These are phyloP conservation scores for Aphrocallistes beatrix DNA, from an alignment of 37 sponge, comb jelly and placozoan genomes.

Conservation along the genomic window DNA sequence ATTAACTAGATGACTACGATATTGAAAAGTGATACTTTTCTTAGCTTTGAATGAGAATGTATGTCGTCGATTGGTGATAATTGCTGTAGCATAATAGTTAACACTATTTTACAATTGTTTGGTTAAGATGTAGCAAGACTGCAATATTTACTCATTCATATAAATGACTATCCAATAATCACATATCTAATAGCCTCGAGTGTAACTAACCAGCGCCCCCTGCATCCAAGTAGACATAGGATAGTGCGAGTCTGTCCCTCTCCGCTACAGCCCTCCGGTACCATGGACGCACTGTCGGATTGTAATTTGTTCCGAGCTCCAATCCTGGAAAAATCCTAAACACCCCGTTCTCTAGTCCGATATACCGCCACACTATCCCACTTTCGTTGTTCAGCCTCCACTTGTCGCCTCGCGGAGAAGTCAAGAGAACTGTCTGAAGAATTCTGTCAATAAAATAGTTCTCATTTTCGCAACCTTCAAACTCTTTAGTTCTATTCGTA, in stretches of 20 bases:
- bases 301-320: neutral
- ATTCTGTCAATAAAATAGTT: neutral
- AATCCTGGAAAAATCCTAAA: neutral
- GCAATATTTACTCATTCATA: too few relatives aligned
- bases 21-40: too few relatives aligned
- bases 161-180: too few relatives aligned
- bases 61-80: too few relatives aligned
- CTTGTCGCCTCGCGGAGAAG: constrained; percentile 1
- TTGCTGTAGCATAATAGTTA: too few relatives aligned
- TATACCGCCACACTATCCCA: neutral
- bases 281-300: constrained; percentile 7
- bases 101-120: too few relatives aligned
- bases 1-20: too few relatives aligned
- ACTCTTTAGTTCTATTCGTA: neutral
- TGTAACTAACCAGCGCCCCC: constrained; percentile 1
- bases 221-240: constrained; percentile 23
- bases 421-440: neutral
- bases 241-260: neutral
- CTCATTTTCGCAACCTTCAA: neutral
- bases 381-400: neutral
- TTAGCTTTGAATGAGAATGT: too few relatives aligned
- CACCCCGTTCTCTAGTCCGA: constrained; percentile 16
- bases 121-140: too few relatives aligned
- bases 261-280: constrained; percentile 3
- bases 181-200: neutral